Evolutionary conservation across 2,113 vertebrate genomes (phyloP).

Genomic region (Oryzias curvinotus): DNA sequence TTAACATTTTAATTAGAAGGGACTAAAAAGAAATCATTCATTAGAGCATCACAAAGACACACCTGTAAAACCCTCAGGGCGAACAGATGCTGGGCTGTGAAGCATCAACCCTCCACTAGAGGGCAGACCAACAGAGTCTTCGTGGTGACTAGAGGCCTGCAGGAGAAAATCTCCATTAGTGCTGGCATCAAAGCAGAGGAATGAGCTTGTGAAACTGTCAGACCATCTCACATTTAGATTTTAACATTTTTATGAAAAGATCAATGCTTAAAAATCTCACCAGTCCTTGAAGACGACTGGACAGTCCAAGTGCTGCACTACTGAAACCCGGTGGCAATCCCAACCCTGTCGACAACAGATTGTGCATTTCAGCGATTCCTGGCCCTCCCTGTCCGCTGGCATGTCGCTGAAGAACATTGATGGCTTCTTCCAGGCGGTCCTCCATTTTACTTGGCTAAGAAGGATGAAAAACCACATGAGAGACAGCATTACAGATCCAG

Average conservation of each 20-base stretch:
- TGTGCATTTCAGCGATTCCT: constrained; percentile 83
- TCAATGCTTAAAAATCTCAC: constrained; percentile 65
- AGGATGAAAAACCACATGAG: background rate
- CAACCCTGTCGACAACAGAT: constrained; percentile 75
- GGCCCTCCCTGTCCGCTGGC: constrained; percentile 82
- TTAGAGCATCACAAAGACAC: constrained; percentile 39
- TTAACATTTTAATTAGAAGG: background rate
- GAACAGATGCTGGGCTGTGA: constrained; percentile 77
- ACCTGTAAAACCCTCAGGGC: constrained; percentile 86
- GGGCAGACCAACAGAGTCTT: constrained; percentile 80
- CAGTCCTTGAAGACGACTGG: constrained; percentile 80
- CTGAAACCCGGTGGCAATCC: constrained; percentile 81
- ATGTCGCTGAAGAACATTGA: constrained; percentile 91
- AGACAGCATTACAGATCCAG: background rate
- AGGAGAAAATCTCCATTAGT: constrained; percentile 13
- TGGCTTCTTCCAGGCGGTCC: constrained; percentile 94
- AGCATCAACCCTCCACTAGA: constrained; percentile 81
- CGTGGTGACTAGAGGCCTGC: constrained; percentile 79
- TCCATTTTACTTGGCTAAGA: constrained; percentile 89
- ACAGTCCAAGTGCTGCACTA: constrained; percentile 74
- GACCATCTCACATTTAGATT: background rate
- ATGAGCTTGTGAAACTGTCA: background rate
- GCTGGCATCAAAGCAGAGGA: background rate
- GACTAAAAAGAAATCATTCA: no score
- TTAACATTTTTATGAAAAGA: background rate